Evolutionary conservation across 2,113 vertebrate genomes (phyloP).

Genomic region (Procavia capensis): DNA sequence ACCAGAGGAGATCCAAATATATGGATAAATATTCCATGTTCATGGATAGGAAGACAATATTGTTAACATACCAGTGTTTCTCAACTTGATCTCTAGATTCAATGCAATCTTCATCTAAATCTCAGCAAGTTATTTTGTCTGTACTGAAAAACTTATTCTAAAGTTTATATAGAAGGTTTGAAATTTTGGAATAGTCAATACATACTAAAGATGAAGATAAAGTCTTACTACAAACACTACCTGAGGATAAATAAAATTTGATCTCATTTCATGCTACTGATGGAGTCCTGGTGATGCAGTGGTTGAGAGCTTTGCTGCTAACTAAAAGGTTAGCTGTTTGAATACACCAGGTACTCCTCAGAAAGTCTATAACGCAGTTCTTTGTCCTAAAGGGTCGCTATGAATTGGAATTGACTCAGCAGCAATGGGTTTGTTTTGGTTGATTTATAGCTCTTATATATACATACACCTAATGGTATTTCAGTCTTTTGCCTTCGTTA

Average conservation of each 20-base stretch:
- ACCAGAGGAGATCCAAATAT: neutral
- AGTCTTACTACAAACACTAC: neutral
- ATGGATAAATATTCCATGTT: too few relatives aligned
- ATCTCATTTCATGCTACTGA: neutral
- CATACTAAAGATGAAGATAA: neutral
- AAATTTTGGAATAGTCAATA: neutral
- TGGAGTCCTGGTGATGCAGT: too few relatives aligned
- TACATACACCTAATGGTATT: neutral
- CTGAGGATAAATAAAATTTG: neutral
- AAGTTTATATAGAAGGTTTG: neutral
- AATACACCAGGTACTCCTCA: too few relatives aligned
- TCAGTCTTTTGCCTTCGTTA: constrained; percentile 13
- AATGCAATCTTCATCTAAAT: neutral
- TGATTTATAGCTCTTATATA: neutral
- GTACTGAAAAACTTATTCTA: neutral
- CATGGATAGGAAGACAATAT: too few relatives aligned
- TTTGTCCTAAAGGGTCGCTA: too few relatives aligned
- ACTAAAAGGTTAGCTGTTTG: too few relatives aligned
- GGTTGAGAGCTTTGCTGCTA: too few relatives aligned
- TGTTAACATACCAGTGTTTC: too few relatives aligned
- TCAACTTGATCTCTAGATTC: neutral
- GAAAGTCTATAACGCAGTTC: too few relatives aligned
- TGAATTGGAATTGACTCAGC: too few relatives aligned
- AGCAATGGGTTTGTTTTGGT: too few relatives aligned
- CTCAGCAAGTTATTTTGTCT: neutral